phyloP scores from a whole-genome alignment of 2,797 vertebrate genomes.

The Mallotus villosus region DNA sequence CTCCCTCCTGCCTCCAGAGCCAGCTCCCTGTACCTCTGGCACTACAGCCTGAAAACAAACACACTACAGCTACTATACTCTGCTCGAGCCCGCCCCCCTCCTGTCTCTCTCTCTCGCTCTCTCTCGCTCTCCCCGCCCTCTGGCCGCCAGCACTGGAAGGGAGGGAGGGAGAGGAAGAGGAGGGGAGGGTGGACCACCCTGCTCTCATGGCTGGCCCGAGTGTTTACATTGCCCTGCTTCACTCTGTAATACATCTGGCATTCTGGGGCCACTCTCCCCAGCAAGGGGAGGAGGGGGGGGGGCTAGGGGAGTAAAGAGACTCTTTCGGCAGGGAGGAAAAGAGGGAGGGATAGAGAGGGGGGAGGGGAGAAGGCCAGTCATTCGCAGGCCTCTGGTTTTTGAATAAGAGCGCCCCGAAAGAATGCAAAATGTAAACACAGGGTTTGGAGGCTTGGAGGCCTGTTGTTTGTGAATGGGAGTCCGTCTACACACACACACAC shows the following conservation, averaged over 20 bases:
- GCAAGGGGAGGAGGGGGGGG: slow-evolving; percentile 58
- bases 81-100: slow-evolving; percentile 55
- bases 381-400: slow-evolving; percentile 78
- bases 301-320: slow-evolving; percentile 32
- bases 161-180: slow-evolving; percentile 38
- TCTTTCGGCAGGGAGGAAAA: slow-evolving; percentile 41
- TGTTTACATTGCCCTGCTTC: slow-evolving; percentile 98
- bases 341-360: slow-evolving; percentile 38
- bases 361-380: slow-evolving; percentile 61
- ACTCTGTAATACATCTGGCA: slow-evolving; percentile 99
- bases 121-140: slow-evolving; percentile 72
- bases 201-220: slow-evolving; percentile 91
- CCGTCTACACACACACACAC: slow-evolving; percentile 27
- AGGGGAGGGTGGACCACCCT: slow-evolving; percentile 89
- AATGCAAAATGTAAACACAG: slow-evolving; percentile 81
- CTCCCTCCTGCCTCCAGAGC: slow-evolving; percentile 43
- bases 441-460: slow-evolving; percentile 73
- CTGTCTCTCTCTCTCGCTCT: slow-evolving; percentile 46
- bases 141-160: slow-evolving; percentile 62
- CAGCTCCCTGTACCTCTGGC: slow-evolving; percentile 55
- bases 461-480: slow-evolving; percentile 75
- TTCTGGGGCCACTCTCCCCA: slow-evolving; percentile 93
- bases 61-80: slow-evolving; percentile 82
- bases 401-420: slow-evolving; percentile 76
- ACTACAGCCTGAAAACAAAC: slow-evolving; percentile 79